Conservation (phyloP, 1,140 invertebrate genomes). For the Zaprionus lachaisei region DNA sequence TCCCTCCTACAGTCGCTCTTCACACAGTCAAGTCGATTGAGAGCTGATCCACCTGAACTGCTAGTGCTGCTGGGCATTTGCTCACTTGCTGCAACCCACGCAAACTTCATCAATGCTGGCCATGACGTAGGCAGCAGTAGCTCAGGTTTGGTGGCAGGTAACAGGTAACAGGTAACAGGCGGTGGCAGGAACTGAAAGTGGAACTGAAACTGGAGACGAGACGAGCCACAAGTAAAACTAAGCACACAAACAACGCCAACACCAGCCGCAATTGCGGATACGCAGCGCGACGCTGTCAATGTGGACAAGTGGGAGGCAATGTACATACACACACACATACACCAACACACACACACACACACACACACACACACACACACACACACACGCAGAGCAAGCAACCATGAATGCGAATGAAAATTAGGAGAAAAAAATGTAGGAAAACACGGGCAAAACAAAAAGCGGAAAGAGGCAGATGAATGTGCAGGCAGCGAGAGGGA, state of each 20-base stretch:
- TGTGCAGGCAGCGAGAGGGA: neutral
- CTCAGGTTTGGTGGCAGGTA: neutral
- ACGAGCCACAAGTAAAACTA: neutral
- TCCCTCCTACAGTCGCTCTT: neutral
- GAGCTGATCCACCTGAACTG: neutral
- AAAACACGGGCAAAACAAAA: neutral
- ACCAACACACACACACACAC: neutral
- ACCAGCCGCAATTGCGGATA: conserved; percentile 2
- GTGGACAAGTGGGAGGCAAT: neutral
- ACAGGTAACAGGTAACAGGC: neutral
- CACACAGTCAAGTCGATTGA: neutral
- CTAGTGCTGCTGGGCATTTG: neutral
- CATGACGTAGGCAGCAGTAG: conserved; percentile 19
- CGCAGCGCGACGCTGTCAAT: neutral
- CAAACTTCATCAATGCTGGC: neutral
- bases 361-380: neutral
- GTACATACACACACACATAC: neutral
- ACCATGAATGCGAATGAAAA: conserved; percentile 6
- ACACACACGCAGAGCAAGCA: neutral
- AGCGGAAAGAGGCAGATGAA: conserved; percentile 1
- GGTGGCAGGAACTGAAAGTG: neutral
- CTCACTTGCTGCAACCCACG: conserved; percentile 1
- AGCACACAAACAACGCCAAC: neutral
- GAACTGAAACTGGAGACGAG: neutral
- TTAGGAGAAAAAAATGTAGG: conserved; percentile 5